Base-by-base conservation (phyloP, 2,888 invertebrate genomes). In the Troides helena region DNA sequence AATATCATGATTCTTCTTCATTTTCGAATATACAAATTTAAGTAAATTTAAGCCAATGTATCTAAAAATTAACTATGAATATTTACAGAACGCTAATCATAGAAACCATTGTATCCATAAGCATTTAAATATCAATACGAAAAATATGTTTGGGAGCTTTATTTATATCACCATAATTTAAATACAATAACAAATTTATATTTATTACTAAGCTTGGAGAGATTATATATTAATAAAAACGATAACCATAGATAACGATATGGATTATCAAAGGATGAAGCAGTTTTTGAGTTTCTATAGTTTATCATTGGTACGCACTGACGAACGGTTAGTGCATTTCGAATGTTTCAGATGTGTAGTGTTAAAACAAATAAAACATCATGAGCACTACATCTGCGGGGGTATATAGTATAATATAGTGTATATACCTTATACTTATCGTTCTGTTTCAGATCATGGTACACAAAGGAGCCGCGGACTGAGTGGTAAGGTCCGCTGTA, bases 401-500 rank as follows among this genome's bases (percentile, higher is more conserved):
- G 39, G 39, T 39, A 39, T 39, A 10, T 39, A 6, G 39, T 39
- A 46, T 46, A 12, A 12, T 14, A 46, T 17, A 21, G 57, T 67
- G 17, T 88, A 53, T 91, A 89, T 92, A 96, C 96, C 93, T 96
- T 96, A 85, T 96, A 96, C 84, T 96, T 96, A 87, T 96, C 95
- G 81, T 94, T 95, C 85, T 95, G 94, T 88, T 97, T 96, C 74
- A 97, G 96, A 88, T 97, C 97, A 89, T 97, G 97, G 90, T 97
- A 97, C 77, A 97, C 97, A 93, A 97, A 97, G 77, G 96, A 96
- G 65, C 96, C 96, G 73, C 96, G 94, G 76, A 97, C 96, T 74
- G 96, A 96, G 89, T 97, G 97, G 89, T 97, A 97, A 77, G 97
- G 97, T 17, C 97, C 97, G 85, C 96, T 96, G 88, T 97, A 97